Conservation (phyloP, 2,113 vertebrate genomes). For the Salvator merianae region DNA sequence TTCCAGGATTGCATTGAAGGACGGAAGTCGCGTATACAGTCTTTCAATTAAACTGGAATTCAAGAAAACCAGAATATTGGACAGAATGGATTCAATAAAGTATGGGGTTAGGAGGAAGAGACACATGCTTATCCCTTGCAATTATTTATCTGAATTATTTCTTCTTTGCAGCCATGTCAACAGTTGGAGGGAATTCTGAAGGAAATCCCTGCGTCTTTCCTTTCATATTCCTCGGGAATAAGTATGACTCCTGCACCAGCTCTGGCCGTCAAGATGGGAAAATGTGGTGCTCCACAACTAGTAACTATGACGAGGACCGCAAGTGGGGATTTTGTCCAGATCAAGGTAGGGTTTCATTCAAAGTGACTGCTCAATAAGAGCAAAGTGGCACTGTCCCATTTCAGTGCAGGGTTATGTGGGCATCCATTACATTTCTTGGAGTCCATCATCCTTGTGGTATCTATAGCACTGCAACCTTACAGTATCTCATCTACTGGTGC, state of each 20-base stretch:
- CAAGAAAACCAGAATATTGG: no score
- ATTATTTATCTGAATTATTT: not conserved
- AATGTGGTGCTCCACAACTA: conserved; percentile 87
- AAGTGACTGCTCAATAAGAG: no score
- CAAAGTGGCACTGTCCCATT: no score
- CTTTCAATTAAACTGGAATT: not conserved
- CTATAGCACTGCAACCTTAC: no score
- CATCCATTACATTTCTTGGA: no score
- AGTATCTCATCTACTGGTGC: no score
- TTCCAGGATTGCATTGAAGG: no score
- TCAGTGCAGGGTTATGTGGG: no score
- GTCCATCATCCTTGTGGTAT: no score
- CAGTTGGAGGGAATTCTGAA: conserved; percentile 92
- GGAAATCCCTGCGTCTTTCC: conserved; percentile 92
- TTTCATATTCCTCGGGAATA: conserved; percentile 90
- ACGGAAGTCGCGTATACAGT: no score
- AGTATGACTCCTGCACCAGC: conserved; percentile 88
- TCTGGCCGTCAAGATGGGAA: conserved; percentile 90
- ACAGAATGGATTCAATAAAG: not conserved
- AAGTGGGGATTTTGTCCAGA: conserved; percentile 98
- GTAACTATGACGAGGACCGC: conserved; percentile 92
- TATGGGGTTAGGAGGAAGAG: not conserved
- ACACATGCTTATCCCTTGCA: not conserved
- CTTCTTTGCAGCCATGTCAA: conserved; percentile 86
- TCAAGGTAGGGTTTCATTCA: conserved; percentile 78